These are phyloP conservation scores for Brachymystax lenok DNA, from an alignment of 2,797 vertebrate genomes.

Conservation along the genomic window DNA sequence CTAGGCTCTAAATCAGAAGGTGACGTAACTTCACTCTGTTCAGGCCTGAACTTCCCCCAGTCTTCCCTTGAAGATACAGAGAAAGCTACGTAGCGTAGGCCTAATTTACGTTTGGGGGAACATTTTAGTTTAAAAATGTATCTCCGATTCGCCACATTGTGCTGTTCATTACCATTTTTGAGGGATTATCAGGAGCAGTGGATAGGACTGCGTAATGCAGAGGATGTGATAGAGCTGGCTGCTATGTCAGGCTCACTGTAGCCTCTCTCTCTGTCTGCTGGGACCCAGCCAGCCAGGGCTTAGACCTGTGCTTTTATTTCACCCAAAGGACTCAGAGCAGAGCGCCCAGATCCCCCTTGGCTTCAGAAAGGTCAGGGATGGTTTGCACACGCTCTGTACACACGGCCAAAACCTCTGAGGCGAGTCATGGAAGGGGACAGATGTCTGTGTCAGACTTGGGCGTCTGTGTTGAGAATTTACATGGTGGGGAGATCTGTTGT, in stretches of 20 bases:
- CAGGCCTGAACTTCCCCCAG: slow-evolving; percentile 7
- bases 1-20: not conserved
- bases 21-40: not conserved
- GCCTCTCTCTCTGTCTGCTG: not conserved
- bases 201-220: slow-evolving; percentile 27
- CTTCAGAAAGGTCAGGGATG: not conserved
- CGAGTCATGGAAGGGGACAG: not conserved
- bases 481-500: not conserved
- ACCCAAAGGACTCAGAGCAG: not conserved
- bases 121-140: slow-evolving; percentile 32
- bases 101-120: slow-evolving; percentile 25
- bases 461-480: not conserved
- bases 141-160: slow-evolving; percentile 26
- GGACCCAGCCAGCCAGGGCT: not conserved
- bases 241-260: slow-evolving; percentile 8
- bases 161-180: slow-evolving; percentile 30
- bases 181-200: slow-evolving; percentile 26
- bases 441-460: not conserved
- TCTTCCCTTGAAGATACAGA: slow-evolving; percentile 1
- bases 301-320: slow-evolving; percentile 3
- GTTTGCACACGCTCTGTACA: not conserved
- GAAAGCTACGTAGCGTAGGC: not conserved
- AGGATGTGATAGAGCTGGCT: slow-evolving; percentile 11
- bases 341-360: not conserved
- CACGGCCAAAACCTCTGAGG: not conserved